Conservation (phyloP, 2,113 vertebrate genomes). For the Apodemus sylvaticus region DNA sequence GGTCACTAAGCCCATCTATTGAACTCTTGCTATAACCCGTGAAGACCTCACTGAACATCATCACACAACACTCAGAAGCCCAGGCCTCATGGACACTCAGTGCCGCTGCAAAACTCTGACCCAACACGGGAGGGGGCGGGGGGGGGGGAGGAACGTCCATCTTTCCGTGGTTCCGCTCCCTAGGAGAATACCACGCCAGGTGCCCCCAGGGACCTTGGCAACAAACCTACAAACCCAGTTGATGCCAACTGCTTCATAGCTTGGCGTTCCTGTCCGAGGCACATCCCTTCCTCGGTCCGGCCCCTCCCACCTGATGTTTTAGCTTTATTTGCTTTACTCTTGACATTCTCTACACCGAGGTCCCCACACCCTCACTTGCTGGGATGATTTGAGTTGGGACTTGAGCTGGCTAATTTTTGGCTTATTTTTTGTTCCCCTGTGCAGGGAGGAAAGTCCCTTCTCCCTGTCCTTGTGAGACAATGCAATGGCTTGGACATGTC, state of each 20-base stretch:
- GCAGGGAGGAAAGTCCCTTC: background rate
- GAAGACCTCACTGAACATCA: background rate
- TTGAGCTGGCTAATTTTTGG: background rate
- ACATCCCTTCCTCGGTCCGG: background rate
- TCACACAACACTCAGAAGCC: background rate
- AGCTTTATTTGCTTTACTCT: background rate
- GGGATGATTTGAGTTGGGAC: background rate
- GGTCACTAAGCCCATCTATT: background rate
- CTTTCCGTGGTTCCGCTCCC: background rate
- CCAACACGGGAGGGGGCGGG: background rate
- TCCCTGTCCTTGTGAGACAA: background rate
- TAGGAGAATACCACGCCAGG: background rate
- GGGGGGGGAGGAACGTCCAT: background rate
- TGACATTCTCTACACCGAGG: background rate
- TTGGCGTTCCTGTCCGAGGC: background rate
- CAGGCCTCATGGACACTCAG: background rate
- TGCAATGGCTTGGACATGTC: background rate
- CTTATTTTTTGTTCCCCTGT: background rate
- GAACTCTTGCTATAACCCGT: background rate
- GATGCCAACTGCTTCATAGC: background rate
- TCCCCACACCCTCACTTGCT: background rate
- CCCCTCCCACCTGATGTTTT: background rate
- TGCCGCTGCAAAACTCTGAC: background rate
- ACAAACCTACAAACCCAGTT: background rate
- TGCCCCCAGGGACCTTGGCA: background rate